These are phyloP conservation scores for Drosophila equinoxialis DNA, from an alignment of 1,140 invertebrate genomes.

Conservation along the genomic window DNA sequence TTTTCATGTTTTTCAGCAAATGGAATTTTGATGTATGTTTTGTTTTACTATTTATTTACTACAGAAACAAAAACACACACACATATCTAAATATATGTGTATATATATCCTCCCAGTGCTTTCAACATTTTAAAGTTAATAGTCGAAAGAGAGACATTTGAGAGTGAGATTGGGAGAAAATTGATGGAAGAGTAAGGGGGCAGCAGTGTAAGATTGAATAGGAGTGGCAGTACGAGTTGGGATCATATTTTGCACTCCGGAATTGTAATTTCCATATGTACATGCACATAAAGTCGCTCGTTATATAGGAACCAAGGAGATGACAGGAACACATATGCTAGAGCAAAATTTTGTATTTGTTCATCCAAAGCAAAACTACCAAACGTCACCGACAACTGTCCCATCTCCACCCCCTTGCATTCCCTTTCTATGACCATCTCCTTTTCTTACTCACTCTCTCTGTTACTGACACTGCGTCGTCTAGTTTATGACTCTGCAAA, in stretches of 20 bases:
- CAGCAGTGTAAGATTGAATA: neutral
- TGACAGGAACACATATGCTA: slow-evolving; percentile 27
- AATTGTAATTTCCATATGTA: slow-evolving; percentile 71
- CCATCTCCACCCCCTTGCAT: neutral
- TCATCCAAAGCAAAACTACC: slow-evolving; percentile 19
- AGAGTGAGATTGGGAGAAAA: neutral
- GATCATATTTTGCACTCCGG: slow-evolving; percentile 78
- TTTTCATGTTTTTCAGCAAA: slow-evolving; percentile 56
- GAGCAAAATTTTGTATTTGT: slow-evolving; percentile 24
- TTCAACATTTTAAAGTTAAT: slow-evolving; percentile 65
- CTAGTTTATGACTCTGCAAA: slow-evolving; percentile 66
- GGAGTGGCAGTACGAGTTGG: neutral
- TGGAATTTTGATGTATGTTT: slow-evolving; percentile 73
- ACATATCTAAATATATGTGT: slow-evolving; percentile 11
- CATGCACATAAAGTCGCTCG: slow-evolving; percentile 67
- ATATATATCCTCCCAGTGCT: slow-evolving; percentile 31
- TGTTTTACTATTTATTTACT: slow-evolving; percentile 57
- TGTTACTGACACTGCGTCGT: slow-evolving; percentile 18
- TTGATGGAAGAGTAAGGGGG: neutral
- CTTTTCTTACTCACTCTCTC: neutral
- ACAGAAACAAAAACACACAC: slow-evolving; percentile 19
- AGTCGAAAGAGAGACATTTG: slow-evolving; percentile 1
- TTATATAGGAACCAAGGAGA: slow-evolving; percentile 35
- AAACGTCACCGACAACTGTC: slow-evolving; percentile 12
- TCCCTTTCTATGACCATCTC: neutral